phyloP scores from a whole-genome alignment of 2,888 invertebrate species.

The Sesamia inferens region DNA sequence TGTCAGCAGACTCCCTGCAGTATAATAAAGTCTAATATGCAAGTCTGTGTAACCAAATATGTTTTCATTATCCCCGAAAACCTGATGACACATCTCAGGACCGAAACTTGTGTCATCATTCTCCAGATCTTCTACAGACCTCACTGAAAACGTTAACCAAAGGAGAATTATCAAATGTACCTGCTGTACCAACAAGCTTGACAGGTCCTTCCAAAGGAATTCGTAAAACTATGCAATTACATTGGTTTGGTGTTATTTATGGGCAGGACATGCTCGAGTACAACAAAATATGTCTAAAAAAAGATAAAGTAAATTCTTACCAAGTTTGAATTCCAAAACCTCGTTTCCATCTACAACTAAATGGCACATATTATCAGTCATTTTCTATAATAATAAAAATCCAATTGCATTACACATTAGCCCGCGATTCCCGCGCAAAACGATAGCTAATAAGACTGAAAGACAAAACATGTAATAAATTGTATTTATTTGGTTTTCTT shows the following conservation, averaged over 20 bases:
- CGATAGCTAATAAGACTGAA: conserved; percentile 15
- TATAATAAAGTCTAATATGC: conserved; percentile 94
- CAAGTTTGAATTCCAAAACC: conserved; percentile 89
- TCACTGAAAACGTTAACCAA: conserved; percentile 82
- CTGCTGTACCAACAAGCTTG: background rate
- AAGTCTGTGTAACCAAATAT: conserved; percentile 98
- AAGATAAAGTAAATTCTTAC: conserved; percentile 69
- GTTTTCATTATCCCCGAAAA: conserved; percentile 97
- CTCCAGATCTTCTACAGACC: conserved; percentile 91
- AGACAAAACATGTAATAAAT: conserved; percentile 6
- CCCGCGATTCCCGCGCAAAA: conserved; percentile 70
- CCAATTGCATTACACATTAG: conserved; percentile 51
- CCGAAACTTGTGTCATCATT: conserved; percentile 92
- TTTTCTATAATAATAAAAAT: conserved; percentile 65
- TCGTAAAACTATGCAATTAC: background rate
- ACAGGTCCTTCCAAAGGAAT: background rate
- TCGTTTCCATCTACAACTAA: conserved; percentile 90
- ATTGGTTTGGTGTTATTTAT: background rate
- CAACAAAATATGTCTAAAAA: background rate
- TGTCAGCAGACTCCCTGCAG: conserved; percentile 94
- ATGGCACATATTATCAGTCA: conserved; percentile 87
- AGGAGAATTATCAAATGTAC: background rate
- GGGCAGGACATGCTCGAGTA: background rate
- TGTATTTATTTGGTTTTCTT: conserved; percentile 3
- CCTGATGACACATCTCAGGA: conserved; percentile 97